phyloP scores from a whole-genome alignment of 2,797 vertebrate species.

The Zalophus californianus region DNA sequence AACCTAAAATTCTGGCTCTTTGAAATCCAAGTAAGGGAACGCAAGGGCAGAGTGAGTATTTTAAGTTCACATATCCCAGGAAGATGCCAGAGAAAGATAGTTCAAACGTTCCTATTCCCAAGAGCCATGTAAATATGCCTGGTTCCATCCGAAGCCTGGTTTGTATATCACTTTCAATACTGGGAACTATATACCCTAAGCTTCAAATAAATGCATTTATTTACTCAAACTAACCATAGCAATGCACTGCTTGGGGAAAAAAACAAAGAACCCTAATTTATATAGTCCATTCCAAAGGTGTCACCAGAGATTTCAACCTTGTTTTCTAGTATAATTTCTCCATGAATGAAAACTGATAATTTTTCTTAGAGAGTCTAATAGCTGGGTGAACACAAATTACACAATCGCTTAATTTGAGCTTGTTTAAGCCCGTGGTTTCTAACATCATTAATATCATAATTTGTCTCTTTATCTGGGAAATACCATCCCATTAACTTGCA shows the following conservation, averaged over 20 bases:
- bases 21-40: not conserved
- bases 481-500: not conserved
- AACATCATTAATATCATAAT: not conserved
- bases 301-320: not conserved
- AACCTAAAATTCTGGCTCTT: not conserved
- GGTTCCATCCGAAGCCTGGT: not conserved
- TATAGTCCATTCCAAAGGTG: constrained; percentile 12
- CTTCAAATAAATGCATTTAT: constrained; percentile 21
- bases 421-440: constrained; percentile 8
- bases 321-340: constrained; percentile 23
- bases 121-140: not conserved
- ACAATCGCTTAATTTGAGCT: not conserved
- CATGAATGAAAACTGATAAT: not conserved
- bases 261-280: not conserved
- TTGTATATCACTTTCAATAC: constrained; percentile 25
- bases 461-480: not conserved
- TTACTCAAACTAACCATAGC: not conserved
- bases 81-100: not conserved
- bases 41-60: not conserved
- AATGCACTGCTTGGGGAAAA: not conserved
- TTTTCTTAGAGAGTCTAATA: constrained; percentile 6
- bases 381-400: constrained; percentile 22
- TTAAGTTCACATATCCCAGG: not conserved
- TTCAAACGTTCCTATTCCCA: not conserved
- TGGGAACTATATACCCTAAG: not conserved